Evolutionary conservation across 2,797 vertebrate species (phyloP), one percentile per base, ranked within the genome.

Genomic region (Selene dorsalis): DNA sequence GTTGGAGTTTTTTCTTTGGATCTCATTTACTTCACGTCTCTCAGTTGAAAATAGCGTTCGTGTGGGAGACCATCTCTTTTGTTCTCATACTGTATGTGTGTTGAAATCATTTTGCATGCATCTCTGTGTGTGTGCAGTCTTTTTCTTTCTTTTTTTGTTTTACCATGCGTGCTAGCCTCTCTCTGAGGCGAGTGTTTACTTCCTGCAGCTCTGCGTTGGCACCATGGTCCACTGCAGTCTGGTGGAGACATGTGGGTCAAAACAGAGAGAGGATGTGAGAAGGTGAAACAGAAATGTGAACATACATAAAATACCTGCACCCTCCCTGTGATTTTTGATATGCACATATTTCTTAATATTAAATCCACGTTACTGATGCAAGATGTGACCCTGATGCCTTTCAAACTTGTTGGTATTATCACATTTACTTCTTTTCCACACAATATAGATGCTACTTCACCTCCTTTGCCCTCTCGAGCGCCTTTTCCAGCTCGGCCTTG

Each of bases 151-250:
- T 79, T 48, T 64, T 55, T 55, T n/a, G n/a, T n/a, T 52, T 69
- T 93, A 95, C 97, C 89, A 98, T 91, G 69, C 94, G 95, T 70
- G 93, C 78, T 58, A 98, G 91, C 81, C 94, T 96, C 80, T 98
- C 97, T 84, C 94, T 93, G 64, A 98, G 95, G 18, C 96, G 94
- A 0, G 86, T 62, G 92, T 98, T 97, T 32, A 89, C 89, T 39
- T 95, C 94, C 70, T 97, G 96, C 75, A 97, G 95, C 50, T 95
- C 94, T 82, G 63, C 18, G 75, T 69, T 84, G 62, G 57, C 22
- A 38, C 83, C 73, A 35, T 94, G 88, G 4, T 94, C 94, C 26
- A 87, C 81, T 58, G 91, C 80, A 0, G 90, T 84, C 38, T 13
- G 78, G 59, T 0, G 55, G 50, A 70, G 39, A 70, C 50, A 24